Evolutionary conservation across 2,113 vertebrate species (phyloP).

Genomic region (Tympanuchus pallidicinctus): DNA sequence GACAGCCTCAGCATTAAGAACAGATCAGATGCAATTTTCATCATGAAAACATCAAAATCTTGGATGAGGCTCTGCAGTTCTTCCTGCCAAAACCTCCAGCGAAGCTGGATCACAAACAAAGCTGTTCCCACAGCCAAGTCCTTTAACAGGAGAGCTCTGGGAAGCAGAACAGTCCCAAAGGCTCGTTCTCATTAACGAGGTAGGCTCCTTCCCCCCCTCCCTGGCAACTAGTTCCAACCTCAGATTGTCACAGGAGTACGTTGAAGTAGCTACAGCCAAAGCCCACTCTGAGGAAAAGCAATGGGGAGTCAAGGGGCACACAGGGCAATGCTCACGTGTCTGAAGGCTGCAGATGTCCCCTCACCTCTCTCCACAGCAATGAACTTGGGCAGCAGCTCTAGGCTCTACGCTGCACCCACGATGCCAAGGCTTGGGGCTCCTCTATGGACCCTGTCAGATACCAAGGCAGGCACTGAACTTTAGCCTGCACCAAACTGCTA

Average conservation of each 20-base stretch:
- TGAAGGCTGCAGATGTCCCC: background rate
- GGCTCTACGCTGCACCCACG: background rate
- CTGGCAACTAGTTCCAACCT: background rate
- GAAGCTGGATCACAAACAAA: background rate
- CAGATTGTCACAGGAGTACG: background rate
- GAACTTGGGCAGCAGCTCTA: background rate
- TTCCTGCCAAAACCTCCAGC: background rate
- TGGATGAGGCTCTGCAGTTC: background rate
- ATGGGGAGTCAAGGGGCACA: background rate
- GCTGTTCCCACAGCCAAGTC: background rate
- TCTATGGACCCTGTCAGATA: background rate
- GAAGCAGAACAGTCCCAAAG: background rate
- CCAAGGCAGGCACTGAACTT: background rate
- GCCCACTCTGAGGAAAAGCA: rapidly evolving
- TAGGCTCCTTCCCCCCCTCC: background rate
- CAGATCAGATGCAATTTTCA: rapidly evolving
- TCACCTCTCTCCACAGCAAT: background rate
- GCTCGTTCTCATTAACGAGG: rapidly evolving
- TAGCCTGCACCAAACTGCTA: too few species aligned
- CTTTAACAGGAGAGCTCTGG: background rate
- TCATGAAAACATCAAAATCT: background rate
- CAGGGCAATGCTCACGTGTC: rapidly evolving
- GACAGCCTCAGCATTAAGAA: background rate
- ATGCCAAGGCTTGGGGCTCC: background rate
- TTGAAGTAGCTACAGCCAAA: background rate